These are phyloP conservation scores for Tethea ocularis DNA, from an alignment of 2,888 invertebrate species.

Conservation along the genomic window DNA sequence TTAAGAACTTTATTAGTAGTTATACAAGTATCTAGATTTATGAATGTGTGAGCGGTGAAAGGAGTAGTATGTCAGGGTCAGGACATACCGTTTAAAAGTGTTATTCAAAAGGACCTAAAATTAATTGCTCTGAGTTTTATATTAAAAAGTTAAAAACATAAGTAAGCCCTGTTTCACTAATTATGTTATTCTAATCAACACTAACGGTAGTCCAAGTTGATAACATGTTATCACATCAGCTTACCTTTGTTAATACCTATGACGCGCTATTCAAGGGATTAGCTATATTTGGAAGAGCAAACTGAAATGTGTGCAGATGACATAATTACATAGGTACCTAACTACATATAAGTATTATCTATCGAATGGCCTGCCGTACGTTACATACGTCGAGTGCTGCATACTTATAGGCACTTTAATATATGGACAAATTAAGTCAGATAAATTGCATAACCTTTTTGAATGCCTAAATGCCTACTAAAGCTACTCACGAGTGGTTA, in stretches of 20 bases:
- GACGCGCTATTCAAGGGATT: not conserved
- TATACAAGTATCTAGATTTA: not conserved
- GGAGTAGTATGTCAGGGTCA: constrained; percentile 3
- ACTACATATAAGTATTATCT: not conserved
- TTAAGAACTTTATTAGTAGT: not conserved
- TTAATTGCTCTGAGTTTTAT: not conserved
- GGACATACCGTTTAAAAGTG: not conserved
- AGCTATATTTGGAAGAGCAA: constrained; percentile 21
- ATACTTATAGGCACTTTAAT: not conserved
- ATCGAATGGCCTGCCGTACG: not conserved
- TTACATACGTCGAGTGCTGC: not conserved
- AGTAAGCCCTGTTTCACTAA: not conserved
- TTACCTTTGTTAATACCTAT: constrained; percentile 7
- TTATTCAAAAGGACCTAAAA: not conserved
- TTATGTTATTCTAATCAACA: constrained; percentile 8
- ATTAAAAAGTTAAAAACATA: not conserved
- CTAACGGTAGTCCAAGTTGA: constrained; percentile 18
- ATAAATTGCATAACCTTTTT: too few species aligned
- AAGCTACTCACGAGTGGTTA: too few species aligned
- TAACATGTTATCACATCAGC: constrained; percentile 19
- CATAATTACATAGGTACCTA: not conserved
- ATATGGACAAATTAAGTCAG: not conserved
- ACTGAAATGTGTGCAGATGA: constrained; percentile 20
- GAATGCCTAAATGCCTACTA: too few species aligned
- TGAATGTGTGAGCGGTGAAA: not conserved